Conservation (phyloP, 2,797 vertebrate genomes). For the Channallabes apus region DNA sequence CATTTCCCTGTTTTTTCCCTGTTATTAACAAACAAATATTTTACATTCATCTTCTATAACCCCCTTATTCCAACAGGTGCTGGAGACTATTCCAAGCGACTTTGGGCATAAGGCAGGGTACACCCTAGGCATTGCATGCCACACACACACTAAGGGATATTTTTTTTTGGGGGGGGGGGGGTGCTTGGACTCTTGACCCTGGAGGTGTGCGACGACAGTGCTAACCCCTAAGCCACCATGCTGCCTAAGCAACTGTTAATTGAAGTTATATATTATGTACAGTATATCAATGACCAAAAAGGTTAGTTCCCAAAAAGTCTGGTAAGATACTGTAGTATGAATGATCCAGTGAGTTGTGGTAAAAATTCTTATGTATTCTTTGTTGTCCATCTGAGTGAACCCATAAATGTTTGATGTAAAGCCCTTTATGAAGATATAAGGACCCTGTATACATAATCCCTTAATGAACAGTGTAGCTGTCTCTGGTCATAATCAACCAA, state of each 20-base stretch:
- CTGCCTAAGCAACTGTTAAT: too few species aligned
- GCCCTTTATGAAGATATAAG: not conserved
- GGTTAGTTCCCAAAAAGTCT: not conserved
- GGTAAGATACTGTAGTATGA: not conserved
- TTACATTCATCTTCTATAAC: too few species aligned
- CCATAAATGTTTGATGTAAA: not conserved
- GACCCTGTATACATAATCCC: not conserved
- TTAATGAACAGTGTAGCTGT: not conserved
- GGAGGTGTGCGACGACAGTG: too few species aligned
- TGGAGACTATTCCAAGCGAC: too few species aligned
- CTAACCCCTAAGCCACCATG: too few species aligned
- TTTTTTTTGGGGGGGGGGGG: too few species aligned
- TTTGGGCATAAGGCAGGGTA: too few species aligned
- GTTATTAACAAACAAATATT: not conserved
- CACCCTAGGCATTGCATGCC: too few species aligned
- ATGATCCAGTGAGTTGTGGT: not conserved
- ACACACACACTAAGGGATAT: too few species aligned
- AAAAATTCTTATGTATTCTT: not conserved
- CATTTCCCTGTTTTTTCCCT: not conserved
- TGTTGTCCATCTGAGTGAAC: not conserved
- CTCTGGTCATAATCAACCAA: not conserved
- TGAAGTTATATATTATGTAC: not conserved
- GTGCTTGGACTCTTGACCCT: too few species aligned
- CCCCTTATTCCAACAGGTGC: too few species aligned
- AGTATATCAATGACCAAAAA: not conserved